phyloP scores from a whole-genome alignment of 2,888 invertebrate genomes.

The Steinernema carpocapsae region DNA sequence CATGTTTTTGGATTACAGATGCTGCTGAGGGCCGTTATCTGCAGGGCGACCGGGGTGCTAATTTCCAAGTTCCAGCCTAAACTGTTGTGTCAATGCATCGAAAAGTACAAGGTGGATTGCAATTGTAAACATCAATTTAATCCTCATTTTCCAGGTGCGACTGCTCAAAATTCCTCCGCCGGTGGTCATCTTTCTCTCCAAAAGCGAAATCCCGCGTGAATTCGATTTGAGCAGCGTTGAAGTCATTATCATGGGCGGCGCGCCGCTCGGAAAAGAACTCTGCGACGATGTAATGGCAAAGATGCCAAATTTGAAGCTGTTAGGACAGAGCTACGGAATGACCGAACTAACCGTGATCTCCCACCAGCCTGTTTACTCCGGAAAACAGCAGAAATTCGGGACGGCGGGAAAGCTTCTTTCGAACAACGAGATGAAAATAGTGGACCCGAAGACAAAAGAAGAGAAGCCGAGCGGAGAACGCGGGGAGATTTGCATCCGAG shows the following conservation, averaged over 20 bases:
- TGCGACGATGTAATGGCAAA: constrained; percentile 57
- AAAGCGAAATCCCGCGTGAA: constrained; percentile 76
- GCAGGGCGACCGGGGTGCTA: constrained; percentile 57
- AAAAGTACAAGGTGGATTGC: constrained; percentile 50
- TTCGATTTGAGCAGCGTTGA: constrained; percentile 80
- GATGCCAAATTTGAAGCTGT: constrained; percentile 53
- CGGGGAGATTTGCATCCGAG: no score
- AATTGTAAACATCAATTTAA: background rate
- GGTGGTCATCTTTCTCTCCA: constrained; percentile 79
- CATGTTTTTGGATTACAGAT: no score
- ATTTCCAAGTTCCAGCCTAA: constrained; percentile 60
- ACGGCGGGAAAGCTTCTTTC: constrained; percentile 40
- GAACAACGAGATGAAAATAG: constrained; percentile 41
- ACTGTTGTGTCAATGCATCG: constrained; percentile 55
- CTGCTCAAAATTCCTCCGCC: constrained; percentile 79
- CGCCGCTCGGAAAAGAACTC: constrained; percentile 64
- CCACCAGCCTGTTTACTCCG: constrained; percentile 39
- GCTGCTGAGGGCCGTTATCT: no score
- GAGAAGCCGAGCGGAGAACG: constrained; percentile 64
- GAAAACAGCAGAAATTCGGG: constrained; percentile 33
- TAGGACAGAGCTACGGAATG: constrained; percentile 41
- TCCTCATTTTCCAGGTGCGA: constrained; percentile 37
- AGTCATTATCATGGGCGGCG: constrained; percentile 69
- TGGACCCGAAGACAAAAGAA: background rate
- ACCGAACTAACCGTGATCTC: constrained; percentile 39